These are phyloP conservation scores for Pterocles orientalis DNA, from an alignment of 2,113 vertebrate species.

Conservation along the genomic window DNA sequence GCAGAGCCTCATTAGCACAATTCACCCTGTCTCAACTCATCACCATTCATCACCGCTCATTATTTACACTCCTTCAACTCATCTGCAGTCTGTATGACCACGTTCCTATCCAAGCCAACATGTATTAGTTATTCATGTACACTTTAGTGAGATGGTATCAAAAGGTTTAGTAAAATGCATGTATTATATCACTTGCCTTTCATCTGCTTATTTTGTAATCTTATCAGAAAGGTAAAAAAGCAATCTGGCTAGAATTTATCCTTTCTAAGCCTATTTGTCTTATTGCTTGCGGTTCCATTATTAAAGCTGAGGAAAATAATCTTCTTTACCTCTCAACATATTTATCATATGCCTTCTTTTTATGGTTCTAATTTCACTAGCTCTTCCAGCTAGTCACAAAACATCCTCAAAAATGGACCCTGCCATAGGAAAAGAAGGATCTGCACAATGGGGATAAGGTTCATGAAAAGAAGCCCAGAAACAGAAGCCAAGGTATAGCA, in stretches of 20 bases:
- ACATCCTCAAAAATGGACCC: neutral
- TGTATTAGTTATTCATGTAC: neutral
- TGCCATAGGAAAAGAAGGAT: neutral
- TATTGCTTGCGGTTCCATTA: constrained; percentile 56
- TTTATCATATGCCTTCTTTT: constrained; percentile 12
- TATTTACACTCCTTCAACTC: constrained; percentile 22
- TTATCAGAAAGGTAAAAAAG: constrained; percentile 55
- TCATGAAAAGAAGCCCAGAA: neutral
- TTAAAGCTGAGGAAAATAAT: constrained; percentile 52
- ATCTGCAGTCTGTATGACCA: neutral
- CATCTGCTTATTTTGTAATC: constrained; percentile 63
- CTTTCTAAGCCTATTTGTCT: constrained; percentile 55
- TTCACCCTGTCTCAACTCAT: neutral
- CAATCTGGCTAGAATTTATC: constrained; percentile 41
- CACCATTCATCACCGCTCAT: neutral
- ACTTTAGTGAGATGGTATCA: neutral
- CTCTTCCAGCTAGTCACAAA: neutral
- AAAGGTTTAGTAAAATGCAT: constrained; percentile 22
- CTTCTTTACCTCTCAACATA: constrained; percentile 3
- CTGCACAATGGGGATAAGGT: neutral
- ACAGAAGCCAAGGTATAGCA: neutral
- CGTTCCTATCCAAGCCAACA: neutral
- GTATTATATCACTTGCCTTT: constrained; percentile 35
- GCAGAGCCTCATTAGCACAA: constrained; percentile 24
- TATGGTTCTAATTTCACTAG: neutral